phyloP scores from a whole-genome alignment of 2,888 invertebrate species.

The Eupeodes latifasciatus region DNA sequence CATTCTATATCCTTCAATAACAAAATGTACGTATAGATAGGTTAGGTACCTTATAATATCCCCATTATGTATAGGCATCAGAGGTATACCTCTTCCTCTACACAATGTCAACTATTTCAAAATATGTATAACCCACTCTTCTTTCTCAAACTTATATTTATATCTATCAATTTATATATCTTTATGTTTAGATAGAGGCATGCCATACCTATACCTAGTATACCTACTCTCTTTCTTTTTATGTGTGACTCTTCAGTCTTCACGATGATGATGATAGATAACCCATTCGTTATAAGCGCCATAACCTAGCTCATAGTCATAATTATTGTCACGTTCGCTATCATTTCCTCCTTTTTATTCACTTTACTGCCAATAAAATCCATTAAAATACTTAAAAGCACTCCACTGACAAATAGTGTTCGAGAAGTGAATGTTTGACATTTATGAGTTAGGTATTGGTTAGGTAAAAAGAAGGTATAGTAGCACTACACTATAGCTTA shows the following conservation, averaged over 20 bases:
- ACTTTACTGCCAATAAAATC: constrained; percentile 54
- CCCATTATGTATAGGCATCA: too few relatives aligned
- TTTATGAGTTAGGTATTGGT: constrained; percentile 48
- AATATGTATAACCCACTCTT: too few relatives aligned
- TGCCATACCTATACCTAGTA: too few relatives aligned
- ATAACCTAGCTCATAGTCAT: constrained; percentile 45
- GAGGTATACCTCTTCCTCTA: too few relatives aligned
- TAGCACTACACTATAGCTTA: not conserved
- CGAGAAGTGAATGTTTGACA: constrained; percentile 62
- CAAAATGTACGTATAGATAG: too few relatives aligned
- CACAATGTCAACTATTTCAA: too few relatives aligned
- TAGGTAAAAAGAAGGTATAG: constrained; percentile 10
- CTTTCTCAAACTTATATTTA: too few relatives aligned
- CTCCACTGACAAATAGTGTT: constrained; percentile 65
- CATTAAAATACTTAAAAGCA: constrained; percentile 65
- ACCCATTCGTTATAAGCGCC: constrained; percentile 41
- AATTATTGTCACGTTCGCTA: constrained; percentile 66
- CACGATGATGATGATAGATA: not conserved
- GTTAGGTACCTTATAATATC: too few relatives aligned
- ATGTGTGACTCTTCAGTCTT: not conserved
- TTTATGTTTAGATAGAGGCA: too few relatives aligned
- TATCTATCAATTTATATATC: too few relatives aligned
- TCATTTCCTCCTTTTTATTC: constrained; percentile 42
- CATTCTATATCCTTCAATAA: not conserved
- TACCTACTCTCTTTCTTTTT: not conserved